Conservation (phyloP, 1,140 invertebrate genomes). For the Physella acuta region DNA sequence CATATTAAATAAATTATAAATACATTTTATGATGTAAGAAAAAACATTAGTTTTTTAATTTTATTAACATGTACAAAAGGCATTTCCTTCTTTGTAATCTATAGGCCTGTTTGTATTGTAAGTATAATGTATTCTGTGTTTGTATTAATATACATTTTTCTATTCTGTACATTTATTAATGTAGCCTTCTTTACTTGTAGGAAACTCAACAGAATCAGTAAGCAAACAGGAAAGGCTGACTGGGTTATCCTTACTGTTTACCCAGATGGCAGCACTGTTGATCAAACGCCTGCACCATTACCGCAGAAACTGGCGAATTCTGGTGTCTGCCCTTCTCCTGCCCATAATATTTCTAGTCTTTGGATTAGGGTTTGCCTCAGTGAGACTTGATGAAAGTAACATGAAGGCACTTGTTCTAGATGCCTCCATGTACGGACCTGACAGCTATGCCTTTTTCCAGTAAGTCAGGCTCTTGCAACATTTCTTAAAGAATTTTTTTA, state of each 20-base stretch:
- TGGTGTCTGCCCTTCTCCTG: slow-evolving; percentile 45
- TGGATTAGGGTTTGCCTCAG: slow-evolving; percentile 44
- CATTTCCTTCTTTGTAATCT: too few species aligned
- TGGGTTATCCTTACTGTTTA: slow-evolving; percentile 29
- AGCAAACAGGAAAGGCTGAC: neutral
- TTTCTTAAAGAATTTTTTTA: too few species aligned
- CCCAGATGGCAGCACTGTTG: slow-evolving; percentile 46
- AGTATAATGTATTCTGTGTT: too few species aligned
- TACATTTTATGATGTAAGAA: too few species aligned
- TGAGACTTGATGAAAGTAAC: slow-evolving; percentile 35
- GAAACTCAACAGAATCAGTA: neutral
- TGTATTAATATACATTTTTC: too few species aligned
- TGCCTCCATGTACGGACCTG: slow-evolving; percentile 53
- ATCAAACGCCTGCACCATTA: slow-evolving; percentile 55
- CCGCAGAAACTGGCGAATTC: slow-evolving; percentile 48
- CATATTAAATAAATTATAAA: too few species aligned
- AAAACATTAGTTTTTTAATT: too few species aligned
- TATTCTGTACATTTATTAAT: too few species aligned
- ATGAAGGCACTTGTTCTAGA: slow-evolving; percentile 45
- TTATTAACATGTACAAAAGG: too few species aligned
- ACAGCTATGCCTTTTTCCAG: slow-evolving; percentile 44
- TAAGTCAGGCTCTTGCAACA: too few species aligned
- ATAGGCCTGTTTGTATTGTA: too few species aligned
- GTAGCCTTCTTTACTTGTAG: too few species aligned
- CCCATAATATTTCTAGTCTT: slow-evolving; percentile 46